Base-by-base conservation (phyloP, 2,113 vertebrate genomes). In the Symphodus melops region DNA sequence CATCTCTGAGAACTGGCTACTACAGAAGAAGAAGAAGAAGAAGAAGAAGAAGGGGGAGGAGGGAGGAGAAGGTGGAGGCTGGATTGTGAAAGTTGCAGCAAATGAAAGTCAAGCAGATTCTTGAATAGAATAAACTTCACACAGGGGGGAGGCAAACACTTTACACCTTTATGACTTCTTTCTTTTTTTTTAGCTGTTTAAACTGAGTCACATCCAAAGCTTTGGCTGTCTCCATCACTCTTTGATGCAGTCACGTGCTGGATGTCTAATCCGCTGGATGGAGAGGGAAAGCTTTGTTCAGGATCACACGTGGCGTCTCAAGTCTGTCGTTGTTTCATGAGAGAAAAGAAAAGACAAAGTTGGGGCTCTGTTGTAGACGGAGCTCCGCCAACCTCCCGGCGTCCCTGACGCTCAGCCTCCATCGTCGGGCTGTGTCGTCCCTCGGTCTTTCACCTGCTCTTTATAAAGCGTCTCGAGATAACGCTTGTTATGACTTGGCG, bases 51-150 rank as follows among this genome's bases (percentile, higher is more conserved):
- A 39, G 20, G 42, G 36, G 72, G n/a, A 25, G 49, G 55, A 19
- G 49, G 53, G 55, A 42, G 16, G 21, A 19, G 53, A 54, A 23
- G 55, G 58, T 9, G 3, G 69, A 70, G 55, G 28, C 42, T 19
- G 28, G 74, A 69, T 39, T 39, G 58, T 72, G 72, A 70, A 56
- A 77, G 62, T 33, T 17, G 52, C 64, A 80, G 74, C 6, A 79
- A 75, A 82, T 77, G 72, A 75, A 85, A 81, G 79, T 86, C 56
- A 80, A 83, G 63, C 9, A 46, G 68, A 49, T 68, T 64, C 48
- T 28, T 14, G n/a, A 59, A 67, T n/a, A 56, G n/a, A 56, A 9
- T 9, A 0, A 75, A 62, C 56, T 67, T n/a, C 33, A 41, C 39
- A 53, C 14, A 25, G 14, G 57, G 53, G 1, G 14, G 44, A 13